A percentile compares a stretch with the other conserved stretches of the same genome.
phyloP scores from a whole-genome alignment of 35 echinoderm and acorn worm genomes.

The Apostichopus californicus region DNA sequence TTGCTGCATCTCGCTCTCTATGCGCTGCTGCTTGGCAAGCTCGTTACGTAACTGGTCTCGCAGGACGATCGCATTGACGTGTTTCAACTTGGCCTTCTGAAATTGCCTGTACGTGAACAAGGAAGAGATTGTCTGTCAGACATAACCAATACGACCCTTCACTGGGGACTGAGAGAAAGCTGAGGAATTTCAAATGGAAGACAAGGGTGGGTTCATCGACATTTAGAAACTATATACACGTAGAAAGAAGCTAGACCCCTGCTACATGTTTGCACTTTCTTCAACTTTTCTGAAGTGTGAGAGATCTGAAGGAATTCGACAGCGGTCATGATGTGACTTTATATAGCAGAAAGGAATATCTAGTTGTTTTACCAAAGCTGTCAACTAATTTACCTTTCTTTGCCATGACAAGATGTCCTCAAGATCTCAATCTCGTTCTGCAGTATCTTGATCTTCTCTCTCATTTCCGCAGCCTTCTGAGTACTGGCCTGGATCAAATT shows the following conservation, averaged over 20 bases:
- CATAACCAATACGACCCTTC: too few relatives aligned
- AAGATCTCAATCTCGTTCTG: conserved; percentile 97
- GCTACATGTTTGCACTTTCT: too few relatives aligned
- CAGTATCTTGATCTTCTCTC: conserved; percentile 99
- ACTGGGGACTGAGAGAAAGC: too few relatives aligned
- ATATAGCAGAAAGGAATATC: too few relatives aligned
- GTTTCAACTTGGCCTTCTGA: conserved; percentile 92
- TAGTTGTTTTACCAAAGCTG: too few relatives aligned
- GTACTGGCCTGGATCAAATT: conserved; percentile 99
- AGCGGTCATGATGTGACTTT: too few relatives aligned
- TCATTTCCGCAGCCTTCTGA: conserved; percentile 99
- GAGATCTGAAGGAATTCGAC: too few relatives aligned
- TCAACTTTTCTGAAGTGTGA: too few relatives aligned
- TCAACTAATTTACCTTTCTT: conserved; percentile 75
- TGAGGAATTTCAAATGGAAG: too few relatives aligned
- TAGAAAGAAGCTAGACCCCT: too few relatives aligned
- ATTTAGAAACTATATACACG: too few relatives aligned
- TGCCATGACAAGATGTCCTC: conserved; percentile 93
- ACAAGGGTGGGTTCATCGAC: too few relatives aligned
- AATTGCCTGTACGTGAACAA: conserved; percentile 67
- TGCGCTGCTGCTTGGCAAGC: conserved; percentile 92
- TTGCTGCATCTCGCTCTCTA: conserved; percentile 91
- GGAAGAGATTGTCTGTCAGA: neutral
- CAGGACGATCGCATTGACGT: conserved; percentile 96
- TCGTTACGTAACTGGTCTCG: conserved; percentile 94